Evolutionary conservation across 2,797 vertebrate species (phyloP).

Genomic region (Oreonectes daqikongensis): DNA sequence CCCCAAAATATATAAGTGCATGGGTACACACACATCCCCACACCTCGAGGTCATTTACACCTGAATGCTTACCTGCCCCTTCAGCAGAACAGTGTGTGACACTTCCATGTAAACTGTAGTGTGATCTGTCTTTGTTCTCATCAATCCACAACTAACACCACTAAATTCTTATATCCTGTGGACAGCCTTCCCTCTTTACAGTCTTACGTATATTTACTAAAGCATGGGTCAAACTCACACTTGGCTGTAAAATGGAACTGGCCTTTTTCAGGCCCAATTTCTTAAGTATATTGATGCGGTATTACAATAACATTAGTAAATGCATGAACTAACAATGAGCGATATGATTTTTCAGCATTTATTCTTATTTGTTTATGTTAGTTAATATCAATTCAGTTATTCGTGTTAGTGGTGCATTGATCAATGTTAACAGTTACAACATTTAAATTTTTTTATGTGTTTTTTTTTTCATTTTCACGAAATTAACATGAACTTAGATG

Average conservation of each 20-base stretch:
- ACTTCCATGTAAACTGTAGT: slow-evolving; percentile 42
- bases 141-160: slow-evolving; percentile 18
- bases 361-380: too few species aligned
- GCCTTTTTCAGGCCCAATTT: background rate
- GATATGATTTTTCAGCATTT: too few species aligned
- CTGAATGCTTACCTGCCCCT: slow-evolving; percentile 37
- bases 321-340: too few species aligned
- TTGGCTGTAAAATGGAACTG: slow-evolving; percentile 1
- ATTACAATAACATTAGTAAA: too few species aligned
- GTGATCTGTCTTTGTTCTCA: slow-evolving; percentile 48
- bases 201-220: slow-evolving; percentile 36
- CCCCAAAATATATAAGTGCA: background rate
- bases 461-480: too few species aligned
- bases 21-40: slow-evolving; percentile 2
- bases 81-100: slow-evolving; percentile 35
- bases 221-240: slow-evolving; percentile 15
- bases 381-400: too few species aligned
- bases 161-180: slow-evolving; percentile 40
- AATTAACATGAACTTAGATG: too few species aligned
- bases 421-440: too few species aligned
- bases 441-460: too few species aligned
- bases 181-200: slow-evolving; percentile 24
- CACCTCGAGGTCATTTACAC: slow-evolving; percentile 27
- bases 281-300: background rate
- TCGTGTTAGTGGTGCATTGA: too few species aligned